Percentiles rank a stretch among this genome's conserved stretches.
Conservation (phyloP, 2,113 vertebrate genomes). For the Hydrolagus affinis region DNA sequence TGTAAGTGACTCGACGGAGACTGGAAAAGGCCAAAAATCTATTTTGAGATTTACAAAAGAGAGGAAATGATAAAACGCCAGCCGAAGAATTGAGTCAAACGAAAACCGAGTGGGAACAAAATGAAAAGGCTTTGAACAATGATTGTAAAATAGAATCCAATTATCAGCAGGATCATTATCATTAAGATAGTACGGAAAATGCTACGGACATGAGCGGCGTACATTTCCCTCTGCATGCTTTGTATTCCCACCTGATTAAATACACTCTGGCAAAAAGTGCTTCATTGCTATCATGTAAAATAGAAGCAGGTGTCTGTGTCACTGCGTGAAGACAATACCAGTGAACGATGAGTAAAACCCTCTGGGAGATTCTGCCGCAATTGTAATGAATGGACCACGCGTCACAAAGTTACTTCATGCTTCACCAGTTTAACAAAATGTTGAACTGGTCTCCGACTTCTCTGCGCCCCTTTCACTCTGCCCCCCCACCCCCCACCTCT, state of each 20-base stretch:
- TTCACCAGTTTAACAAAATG: not conserved
- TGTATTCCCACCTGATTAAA: not conserved
- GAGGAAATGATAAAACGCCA: too few relatives aligned
- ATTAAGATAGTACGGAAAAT: not conserved
- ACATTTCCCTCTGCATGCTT: not conserved
- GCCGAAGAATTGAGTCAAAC: not conserved
- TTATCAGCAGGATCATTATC: not conserved
- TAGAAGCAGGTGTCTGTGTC: not conserved
- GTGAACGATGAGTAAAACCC: not conserved
- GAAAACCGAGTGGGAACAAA: not conserved
- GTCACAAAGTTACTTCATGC: not conserved
- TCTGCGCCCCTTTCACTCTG: too few relatives aligned
- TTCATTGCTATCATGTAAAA: not conserved
- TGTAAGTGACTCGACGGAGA: too few relatives aligned
- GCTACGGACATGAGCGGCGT: not conserved
- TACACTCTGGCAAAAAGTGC: not conserved
- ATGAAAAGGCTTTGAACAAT: not conserved
- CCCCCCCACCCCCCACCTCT: too few relatives aligned
- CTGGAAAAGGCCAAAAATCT: too few relatives aligned
- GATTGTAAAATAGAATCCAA: not conserved
- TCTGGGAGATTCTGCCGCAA: not conserved
- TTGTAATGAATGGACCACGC: too few relatives aligned
- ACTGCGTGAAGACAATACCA: not conserved
- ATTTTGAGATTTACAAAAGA: too few relatives aligned
- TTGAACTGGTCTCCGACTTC: not conserved